Evolutionary conservation across 30 jellyfish, hydroid and myxozoan genomes (phyloP), one percentile per base, ranked within the genome.

Genomic region (Aurelia aurita complex sp. Pacific): DNA sequence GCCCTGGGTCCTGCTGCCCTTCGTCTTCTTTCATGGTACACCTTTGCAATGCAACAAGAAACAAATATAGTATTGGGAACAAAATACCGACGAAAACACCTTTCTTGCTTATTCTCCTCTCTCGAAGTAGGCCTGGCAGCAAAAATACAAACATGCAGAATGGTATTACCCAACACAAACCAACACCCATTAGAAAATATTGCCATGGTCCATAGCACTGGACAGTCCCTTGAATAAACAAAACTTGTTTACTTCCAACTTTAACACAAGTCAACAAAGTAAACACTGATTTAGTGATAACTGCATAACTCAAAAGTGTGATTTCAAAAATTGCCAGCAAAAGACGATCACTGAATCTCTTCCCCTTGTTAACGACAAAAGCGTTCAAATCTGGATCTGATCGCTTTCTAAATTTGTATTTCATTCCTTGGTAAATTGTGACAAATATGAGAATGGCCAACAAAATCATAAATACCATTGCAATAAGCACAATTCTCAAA

Each of bases 171-270:
- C 94, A 73, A 6, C 74, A 59, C 18, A 75, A n/a, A 9, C 34
- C 59, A 42, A 74, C 66, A 23, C 67, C 43, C 80, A 75, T 36
- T 52, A 85, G 11, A 2, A 42, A 10, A 40, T 54, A 38, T 75
- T 85, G 94, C 94, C 94, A 85, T 36, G 60, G 17, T 63, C n/a
- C 14, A 68, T 57, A 85, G 51, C 94, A 72, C 8, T 40, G 46
- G 9, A 85, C 67, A 72, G 40, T 57, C 38, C 88, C 94, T 74
- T 85, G 94, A 0, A 85, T 42, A 70, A 52, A 85, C 62, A 85
- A 66, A 1, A 53, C 42, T 29, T 60, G 61, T 17, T 55, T 46
- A 33, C 19, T 54, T 10, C 64, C 61, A 69, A 70, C 33, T 3
- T 10, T 60, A 16, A 73, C 74, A 66, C 94, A 85, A 19, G 74